Base-by-base conservation (phyloP, 2,888 invertebrate species). In the Macaria liturata region DNA sequence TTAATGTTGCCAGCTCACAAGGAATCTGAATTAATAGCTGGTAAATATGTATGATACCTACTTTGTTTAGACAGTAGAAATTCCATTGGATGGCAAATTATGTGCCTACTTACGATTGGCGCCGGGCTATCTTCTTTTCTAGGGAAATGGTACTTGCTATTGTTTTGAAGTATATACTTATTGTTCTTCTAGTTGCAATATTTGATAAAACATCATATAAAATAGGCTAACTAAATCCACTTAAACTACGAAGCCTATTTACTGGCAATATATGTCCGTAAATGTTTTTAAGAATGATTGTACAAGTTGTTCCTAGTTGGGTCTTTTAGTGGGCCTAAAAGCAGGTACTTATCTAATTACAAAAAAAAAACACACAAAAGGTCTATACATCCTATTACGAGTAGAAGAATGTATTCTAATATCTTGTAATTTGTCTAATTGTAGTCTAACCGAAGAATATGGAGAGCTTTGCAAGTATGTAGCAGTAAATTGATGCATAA, bases 401-500 rank as follows among this genome's bases (percentile, higher is more conserved):
- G 20, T 20, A 20, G 20, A 20, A 39, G 6, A n/a, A 8, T 52
- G 46, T 56, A 30, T 61, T 70, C 67, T 78, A 81, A 79, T 71
- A 51, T 54, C 45, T 30, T 70, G 44, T 65, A 51, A 72, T 72
- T 80, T 82, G 77, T 73, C 65, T 71, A 20, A 80, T 84, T 85
- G 70, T 93, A 95, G 95, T 93, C 94, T 67, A 94, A 95, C 93
- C 93, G 95, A 93, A 94, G 95, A 93, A 95, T 95, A 84, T 95
- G 95, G 95, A 94, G 95, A 89, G 94, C 95, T 72, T 88, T 95
- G 82, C 95, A 95, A 95, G 95, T 95, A 95, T 84, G 95, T 95
- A 91, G 62, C 69, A 62, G n/a, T 48, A 43, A 47, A 54, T 52
- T 43, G 30, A 61, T 53, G 46, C 51, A 20, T 20, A 20, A 20